Evolutionary conservation across 2,113 vertebrate species (phyloP), one percentile per base, ranked within the genome.

Genomic region (Bujurquina vittata): DNA sequence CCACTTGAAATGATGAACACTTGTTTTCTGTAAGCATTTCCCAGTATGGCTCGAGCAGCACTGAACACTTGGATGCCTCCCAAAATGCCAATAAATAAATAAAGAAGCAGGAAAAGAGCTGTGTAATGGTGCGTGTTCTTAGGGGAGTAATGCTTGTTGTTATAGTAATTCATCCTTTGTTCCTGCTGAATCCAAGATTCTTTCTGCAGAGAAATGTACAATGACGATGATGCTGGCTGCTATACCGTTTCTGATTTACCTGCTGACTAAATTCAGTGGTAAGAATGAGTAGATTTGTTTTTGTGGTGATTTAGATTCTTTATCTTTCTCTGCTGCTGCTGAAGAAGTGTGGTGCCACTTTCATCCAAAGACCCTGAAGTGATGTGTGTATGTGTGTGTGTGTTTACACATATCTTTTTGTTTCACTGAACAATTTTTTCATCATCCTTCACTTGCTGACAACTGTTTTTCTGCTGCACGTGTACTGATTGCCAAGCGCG

Each of bases 361-460:
- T 58, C n/a, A 17, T 20, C 75, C 58, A 17, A 72, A 60, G 11
- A 33, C 9, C 9, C 49, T 65, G 9, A 12, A n/a, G 22, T 10
- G 18, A 7, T 33, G 31, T 31, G 31, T 31, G 31, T 31, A 4
- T 35, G 33, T 35, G 33, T 35, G 33, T 35, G 33, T 35, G 40
- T 65, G 23, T 75, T 69, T 81, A 23, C 31, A 35, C 37, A 23
- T 23, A 8, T 40, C 15, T 54, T 59, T 57, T 75, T 81, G 29
- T 49, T 74, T 72, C 29, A 83, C n/a, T n/a, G 15, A 60, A 74
- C 26, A 29, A 12, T 20, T 77, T 80, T 90, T 72, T 31, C 10
- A 1, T 49, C 37, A 79, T 40, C 15, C 40, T 67, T 83, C 61
- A 89, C 67, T 60, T 76, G 77, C 81, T 81, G 65, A 80, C 73